Base-by-base conservation (phyloP, 1,140 invertebrate species). In the Reticulitermes speratus region DNA sequence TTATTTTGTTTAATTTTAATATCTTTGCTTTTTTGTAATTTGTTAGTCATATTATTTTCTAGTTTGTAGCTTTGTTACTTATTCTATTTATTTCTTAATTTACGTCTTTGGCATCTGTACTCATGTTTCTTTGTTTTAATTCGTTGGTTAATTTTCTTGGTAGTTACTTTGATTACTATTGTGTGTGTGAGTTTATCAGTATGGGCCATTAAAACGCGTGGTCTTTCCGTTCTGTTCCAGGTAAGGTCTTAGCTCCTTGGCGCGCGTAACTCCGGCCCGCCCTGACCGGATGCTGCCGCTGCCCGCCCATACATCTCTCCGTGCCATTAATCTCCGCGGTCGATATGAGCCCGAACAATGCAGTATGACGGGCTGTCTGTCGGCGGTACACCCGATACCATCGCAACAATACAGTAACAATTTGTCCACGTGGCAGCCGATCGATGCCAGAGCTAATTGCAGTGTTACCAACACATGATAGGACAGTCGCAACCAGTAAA, bases 391-490 rank as follows among this genome's bases (percentile, higher is more conserved):
- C n/a, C 25, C 25, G 65, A 75, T 75, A 75, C 0, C 65, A 30
- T 75, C 65, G 7, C n/a, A 75, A 75, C 65, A 75, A 75, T 75
- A 75, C 65, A 30, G 25, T 25, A 75, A 75, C 65, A 75, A 75
- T 75, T 75, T 75, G 65, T 75, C 65, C 65, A 30, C 25, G 65
- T 75, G n/a, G 25, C 65, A 30, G 14, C 8, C 25, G 65, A 75
- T 75, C 65, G 65, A 75, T 75, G n/a, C 25, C n/a, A 25, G 9
- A 16, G 25, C 25, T 75, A 75, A 75, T 75, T 75, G 65, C 65
- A 75, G 65, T n/a, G 65, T 30, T n/a, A 75, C 65, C 65, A 75
- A 75, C 65, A 65, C 59, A 75, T 75, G n/a, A 75, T 75, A 30
- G 65, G 65, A 75, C 14, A 75, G 65, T 75, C 65, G 9, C 16